Evolutionary conservation across 2,888 invertebrate genomes (phyloP).

Genomic region (Ptychoptera contaminata): DNA sequence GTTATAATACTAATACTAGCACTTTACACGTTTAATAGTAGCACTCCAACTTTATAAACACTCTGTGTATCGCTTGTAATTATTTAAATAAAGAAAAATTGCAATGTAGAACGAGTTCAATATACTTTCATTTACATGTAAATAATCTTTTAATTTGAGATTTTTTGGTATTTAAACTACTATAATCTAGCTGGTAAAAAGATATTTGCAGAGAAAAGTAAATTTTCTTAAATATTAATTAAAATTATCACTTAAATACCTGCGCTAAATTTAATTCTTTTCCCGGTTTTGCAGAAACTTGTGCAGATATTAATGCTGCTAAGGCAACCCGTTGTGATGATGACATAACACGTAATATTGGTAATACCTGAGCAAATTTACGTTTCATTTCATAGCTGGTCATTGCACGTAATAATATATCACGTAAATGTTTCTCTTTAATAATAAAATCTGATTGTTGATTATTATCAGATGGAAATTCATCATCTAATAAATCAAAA

Average conservation of each 20-base stretch:
- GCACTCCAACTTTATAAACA: too few species aligned
- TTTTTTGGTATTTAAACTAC: too few species aligned
- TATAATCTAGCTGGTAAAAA: too few species aligned
- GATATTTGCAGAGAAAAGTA: too few species aligned
- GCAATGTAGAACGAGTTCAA: too few species aligned
- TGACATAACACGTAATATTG: conserved; percentile 46
- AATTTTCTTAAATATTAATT: conserved; percentile 1
- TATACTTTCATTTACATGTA: too few species aligned
- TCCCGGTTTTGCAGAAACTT: conserved; percentile 37
- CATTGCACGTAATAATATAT: conserved; percentile 39
- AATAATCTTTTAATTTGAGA: too few species aligned
- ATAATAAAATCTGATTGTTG: conserved; percentile 19
- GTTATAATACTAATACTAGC: too few species aligned
- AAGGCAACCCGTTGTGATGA: conserved; percentile 43
- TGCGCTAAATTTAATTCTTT: conserved; percentile 39
- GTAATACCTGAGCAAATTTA: conserved; percentile 44
- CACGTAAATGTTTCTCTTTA: conserved; percentile 36
- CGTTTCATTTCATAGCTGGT: conserved; percentile 41
- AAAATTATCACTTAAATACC: conserved; percentile 29
- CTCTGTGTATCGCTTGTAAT: too few species aligned
- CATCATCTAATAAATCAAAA: conserved; percentile 11
- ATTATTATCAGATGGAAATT: conserved; percentile 15
- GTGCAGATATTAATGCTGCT: conserved; percentile 44
- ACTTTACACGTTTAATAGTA: too few species aligned
- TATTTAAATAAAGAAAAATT: too few species aligned